Base-by-base conservation (phyloP, 2,113 vertebrate species). In the Willisornis vidua region DNA sequence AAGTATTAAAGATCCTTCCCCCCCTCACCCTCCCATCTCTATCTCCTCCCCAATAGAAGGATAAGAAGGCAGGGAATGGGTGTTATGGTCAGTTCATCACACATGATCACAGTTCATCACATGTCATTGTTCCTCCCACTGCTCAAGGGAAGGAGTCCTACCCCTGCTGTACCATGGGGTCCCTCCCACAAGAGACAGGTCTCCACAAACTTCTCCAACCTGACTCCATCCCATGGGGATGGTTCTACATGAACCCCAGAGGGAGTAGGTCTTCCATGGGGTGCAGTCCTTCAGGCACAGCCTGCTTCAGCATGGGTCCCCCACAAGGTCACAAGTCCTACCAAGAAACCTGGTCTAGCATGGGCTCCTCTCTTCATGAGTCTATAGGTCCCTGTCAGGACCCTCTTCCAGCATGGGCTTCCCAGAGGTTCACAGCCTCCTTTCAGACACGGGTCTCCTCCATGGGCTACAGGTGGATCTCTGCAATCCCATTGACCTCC, bases 31-130 rank as follows among this genome's bases (percentile, higher is more conserved):
- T 59, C 33, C 26, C 26, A 74, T 28, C 10, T 67, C 45, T 2
- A 29, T 12, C 33, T 59, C 6, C 10, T 59, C 4, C 14, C 9
- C 12, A n/a, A 19, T 23, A n/a, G 37, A 1, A 1, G 8, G 1
- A 3, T 23, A 59, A 33, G 12, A 28, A 59, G 33, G 74, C 4
- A 6, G 8, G 33, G 28, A 46, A 59, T 52, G 37, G 8, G 19
- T 16, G 11, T 12, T 35, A 19, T 17, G 6, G 51, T 45, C 67
- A 10, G 18, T 15, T 37, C 31, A 31, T 43, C 35, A 23, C 20
- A 37, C 7, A 6, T 2, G 33, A 57, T 57, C 13, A 33, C 8
- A 33, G 31, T 57, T 33, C 55, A 57, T 57, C 31, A 18, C 31
- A 22, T 3, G 33, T n/a, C 55, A 58, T 23, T 31, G 12, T 28